A percentile compares a stretch with the other conserved stretches of the same genome.
phyloP scores from a whole-genome alignment of 2,888 invertebrate species.

The Thalpophila matura region DNA sequence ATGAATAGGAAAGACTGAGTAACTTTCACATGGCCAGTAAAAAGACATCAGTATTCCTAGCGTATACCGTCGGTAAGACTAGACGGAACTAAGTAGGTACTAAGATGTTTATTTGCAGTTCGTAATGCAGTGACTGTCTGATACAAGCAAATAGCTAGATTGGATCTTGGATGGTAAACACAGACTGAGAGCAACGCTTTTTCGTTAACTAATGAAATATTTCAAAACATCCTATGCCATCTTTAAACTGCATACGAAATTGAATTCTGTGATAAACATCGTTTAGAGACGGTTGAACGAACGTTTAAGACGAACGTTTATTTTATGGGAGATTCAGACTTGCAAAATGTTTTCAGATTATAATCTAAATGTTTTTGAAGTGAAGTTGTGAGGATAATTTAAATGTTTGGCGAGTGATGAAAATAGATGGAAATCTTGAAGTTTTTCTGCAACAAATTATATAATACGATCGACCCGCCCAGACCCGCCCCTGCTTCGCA shows the following conservation, averaged over 20 bases:
- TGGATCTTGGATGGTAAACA: constrained; percentile 53
- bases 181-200: constrained; percentile 51
- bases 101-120: constrained; percentile 48
- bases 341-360: constrained; percentile 24
- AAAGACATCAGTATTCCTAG: constrained; percentile 31
- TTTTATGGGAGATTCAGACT: constrained; percentile 11
- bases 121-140: constrained; percentile 50
- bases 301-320: constrained; percentile 27
- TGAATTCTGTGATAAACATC: constrained; percentile 37
- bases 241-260: constrained; percentile 43
- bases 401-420: background rate
- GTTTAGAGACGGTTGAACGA: constrained; percentile 43
- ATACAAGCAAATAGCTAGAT: constrained; percentile 56
- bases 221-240: constrained; percentile 26
- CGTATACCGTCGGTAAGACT: constrained; percentile 10
- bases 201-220: constrained; percentile 53
- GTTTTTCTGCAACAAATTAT: too few relatives aligned
- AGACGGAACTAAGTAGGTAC: constrained; percentile 36
- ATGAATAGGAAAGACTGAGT: constrained; percentile 5
- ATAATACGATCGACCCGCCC: too few relatives aligned
- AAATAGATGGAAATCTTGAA: background rate
- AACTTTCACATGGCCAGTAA: constrained; percentile 34
- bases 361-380: constrained; percentile 21
- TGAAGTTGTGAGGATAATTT: background rate
- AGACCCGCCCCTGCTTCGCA: too few relatives aligned